Conservation (phyloP, 2,888 invertebrate genomes). For the Teleiodes luculella region DNA sequence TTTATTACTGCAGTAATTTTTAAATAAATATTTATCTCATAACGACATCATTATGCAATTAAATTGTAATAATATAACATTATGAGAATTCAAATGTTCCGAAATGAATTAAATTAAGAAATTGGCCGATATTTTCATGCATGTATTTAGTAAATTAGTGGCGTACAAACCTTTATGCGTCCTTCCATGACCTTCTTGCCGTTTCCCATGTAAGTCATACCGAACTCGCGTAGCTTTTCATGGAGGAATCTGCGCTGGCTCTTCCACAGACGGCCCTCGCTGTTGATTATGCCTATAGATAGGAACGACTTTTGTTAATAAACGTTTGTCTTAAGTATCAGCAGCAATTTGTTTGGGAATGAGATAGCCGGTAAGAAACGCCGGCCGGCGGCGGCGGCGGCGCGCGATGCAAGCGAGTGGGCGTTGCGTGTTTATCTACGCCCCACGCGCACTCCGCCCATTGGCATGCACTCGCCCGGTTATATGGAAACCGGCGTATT, state of each 20-base stretch:
- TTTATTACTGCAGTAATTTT: background rate
- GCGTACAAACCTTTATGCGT: conserved; percentile 88
- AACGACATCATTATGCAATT: too few relatives aligned
- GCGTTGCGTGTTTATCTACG: conserved; percentile 44
- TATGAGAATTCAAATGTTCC: too few relatives aligned
- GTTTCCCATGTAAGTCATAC: conserved; percentile 91
- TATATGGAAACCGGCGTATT: background rate
- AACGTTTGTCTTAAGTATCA: conserved; percentile 19
- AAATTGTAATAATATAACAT: too few relatives aligned
- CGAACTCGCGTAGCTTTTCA: conserved; percentile 89
- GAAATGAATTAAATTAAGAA: too few relatives aligned
- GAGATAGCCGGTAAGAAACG: conserved; percentile 4
- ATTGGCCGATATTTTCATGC: background rate
- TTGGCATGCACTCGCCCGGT: conserved; percentile 35
- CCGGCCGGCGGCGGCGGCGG: conserved; percentile 26
- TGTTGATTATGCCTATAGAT: conserved; percentile 90
- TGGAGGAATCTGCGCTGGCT: conserved; percentile 92
- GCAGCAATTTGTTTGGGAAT: background rate
- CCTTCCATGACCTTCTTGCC: conserved; percentile 90
- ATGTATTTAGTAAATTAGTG: background rate
- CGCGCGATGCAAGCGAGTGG: conserved; percentile 43
- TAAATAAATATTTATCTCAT: too few relatives aligned
- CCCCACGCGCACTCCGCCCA: conserved; percentile 33
- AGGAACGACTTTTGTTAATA: conserved; percentile 36
- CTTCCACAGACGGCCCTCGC: conserved; percentile 93